Evolutionary conservation across 2,888 invertebrate species (phyloP).

Genomic region (Cancer borealis): DNA sequence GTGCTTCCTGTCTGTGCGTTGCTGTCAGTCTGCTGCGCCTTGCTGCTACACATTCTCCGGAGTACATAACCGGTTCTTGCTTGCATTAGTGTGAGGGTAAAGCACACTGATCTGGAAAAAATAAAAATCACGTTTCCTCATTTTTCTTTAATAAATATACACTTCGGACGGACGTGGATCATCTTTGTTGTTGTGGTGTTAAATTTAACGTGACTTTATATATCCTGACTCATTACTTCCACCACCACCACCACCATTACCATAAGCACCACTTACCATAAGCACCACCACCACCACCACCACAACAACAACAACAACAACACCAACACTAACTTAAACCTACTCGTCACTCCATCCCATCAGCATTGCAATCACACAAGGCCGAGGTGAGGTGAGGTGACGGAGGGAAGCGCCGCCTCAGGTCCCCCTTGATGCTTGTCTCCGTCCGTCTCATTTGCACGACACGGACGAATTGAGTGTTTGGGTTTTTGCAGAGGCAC

Average conservation of each 20-base stretch:
- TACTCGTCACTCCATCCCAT: neutral
- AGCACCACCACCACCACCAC: neutral
- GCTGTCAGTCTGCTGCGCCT: neutral
- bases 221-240: neutral
- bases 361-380: neutral
- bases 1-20: neutral
- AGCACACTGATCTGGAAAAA: neutral
- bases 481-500: slow-evolving; percentile 24
- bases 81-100: neutral
- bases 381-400: neutral
- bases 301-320: neutral
- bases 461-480: slow-evolving; percentile 52
- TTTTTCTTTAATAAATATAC: neutral
- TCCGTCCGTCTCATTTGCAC: slow-evolving; percentile 57
- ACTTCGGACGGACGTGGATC: neutral
- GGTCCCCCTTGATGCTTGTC: neutral
- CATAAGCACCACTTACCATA: neutral
- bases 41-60: neutral
- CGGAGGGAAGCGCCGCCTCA: slow-evolving; percentile 4
- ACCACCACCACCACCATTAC: neutral
- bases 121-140: neutral
- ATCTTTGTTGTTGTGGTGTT: neutral
- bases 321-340: neutral
- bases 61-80: neutral
- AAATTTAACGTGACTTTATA: neutral